phyloP scores from a whole-genome alignment of 64 coral and sea anemone genomes.

The Hydrozoanthus tunicans region DNA sequence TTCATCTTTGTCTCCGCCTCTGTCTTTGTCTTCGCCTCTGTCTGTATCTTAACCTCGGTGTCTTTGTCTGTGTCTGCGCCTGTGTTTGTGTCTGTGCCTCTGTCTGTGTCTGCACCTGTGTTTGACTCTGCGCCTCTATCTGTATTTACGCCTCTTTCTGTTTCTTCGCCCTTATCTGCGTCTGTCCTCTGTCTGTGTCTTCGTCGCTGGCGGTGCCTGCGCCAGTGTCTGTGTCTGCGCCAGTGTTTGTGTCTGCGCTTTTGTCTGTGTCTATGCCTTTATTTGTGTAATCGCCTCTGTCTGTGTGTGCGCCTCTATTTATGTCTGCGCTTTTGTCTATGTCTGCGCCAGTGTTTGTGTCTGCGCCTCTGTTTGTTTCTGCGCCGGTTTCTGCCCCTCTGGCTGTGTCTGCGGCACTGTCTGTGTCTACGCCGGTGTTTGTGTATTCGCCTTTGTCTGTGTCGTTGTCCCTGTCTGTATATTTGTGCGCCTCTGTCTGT shows the following conservation, averaged over 20 bases:
- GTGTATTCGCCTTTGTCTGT: not conserved
- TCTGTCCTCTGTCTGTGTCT: no score
- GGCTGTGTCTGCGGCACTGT: not conserved
- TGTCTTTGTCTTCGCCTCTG: not conserved
- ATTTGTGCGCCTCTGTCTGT: not conserved
- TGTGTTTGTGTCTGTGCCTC: no score
- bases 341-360: not conserved
- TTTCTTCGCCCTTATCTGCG: no score
- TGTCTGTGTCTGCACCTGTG: not conserved
- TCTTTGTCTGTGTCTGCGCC: not conserved
- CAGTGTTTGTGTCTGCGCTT: no score
- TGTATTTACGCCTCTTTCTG: no score
- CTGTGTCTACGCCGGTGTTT: not conserved
- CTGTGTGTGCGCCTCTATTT: no score
- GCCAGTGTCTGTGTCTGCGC: no score
- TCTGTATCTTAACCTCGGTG: not conserved
- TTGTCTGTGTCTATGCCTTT: no score
- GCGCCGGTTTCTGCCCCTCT: not conserved
- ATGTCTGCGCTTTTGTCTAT: not conserved
- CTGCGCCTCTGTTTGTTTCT: not conserved
- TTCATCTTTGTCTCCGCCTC: not conserved
- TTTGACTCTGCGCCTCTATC: no score
- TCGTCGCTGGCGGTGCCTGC: no score
- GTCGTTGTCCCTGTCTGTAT: not conserved
- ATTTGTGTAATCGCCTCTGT: no score